Conservation (phyloP, 2,888 invertebrate species). For the Sinodicranocentrus sp. region DNA sequence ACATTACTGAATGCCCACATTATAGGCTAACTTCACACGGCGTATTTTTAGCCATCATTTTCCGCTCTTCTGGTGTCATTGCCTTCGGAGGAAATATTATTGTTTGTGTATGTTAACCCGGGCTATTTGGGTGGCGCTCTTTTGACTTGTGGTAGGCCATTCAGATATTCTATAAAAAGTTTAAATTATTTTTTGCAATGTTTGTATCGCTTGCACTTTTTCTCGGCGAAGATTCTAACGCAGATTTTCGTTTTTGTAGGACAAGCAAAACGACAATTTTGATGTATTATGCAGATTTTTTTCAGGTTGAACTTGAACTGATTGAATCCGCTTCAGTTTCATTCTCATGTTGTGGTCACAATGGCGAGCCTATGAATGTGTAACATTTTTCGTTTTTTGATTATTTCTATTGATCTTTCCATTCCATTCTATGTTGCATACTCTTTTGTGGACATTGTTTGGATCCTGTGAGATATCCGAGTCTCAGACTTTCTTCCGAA, state of each 20-base stretch:
- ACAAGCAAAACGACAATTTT: too few species aligned
- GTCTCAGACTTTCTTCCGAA: too few species aligned
- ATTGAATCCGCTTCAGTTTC: constrained; percentile 11
- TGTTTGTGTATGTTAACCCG: not conserved
- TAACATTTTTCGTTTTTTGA: too few species aligned
- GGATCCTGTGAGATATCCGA: too few species aligned
- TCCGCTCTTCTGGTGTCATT: constrained; percentile 2
- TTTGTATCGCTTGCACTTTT: constrained; percentile 40
- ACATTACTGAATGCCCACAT: too few species aligned
- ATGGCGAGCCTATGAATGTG: too few species aligned
- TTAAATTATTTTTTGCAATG: not conserved
- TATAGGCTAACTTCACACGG: not conserved
- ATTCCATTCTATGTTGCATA: too few species aligned
- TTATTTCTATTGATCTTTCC: too few species aligned
- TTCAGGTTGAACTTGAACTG: not conserved
- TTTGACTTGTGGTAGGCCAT: not conserved
- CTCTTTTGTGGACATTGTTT: too few species aligned
- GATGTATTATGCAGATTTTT: not conserved
- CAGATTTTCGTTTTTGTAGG: too few species aligned
- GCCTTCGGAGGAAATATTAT: not conserved
- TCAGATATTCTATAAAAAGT: not conserved
- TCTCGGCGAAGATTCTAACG: too few species aligned
- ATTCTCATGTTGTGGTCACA: too few species aligned
- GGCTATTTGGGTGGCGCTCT: constrained; percentile 2
- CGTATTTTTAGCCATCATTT: not conserved